phyloP scores from a whole-genome alignment of 2,113 vertebrate genomes.

The Cheilinus undulatus region DNA sequence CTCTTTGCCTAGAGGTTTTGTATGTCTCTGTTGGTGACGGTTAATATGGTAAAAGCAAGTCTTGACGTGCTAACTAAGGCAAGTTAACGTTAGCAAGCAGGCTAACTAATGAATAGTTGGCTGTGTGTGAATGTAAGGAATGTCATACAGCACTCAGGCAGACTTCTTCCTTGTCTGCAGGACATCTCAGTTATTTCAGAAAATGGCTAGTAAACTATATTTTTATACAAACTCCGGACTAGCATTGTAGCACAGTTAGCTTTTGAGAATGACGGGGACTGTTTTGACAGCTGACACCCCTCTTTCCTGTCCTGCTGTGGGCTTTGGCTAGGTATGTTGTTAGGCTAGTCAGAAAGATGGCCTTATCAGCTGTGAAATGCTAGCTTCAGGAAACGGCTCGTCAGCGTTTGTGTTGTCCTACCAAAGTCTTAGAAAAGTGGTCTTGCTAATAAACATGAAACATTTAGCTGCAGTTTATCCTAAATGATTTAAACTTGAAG shows the following conservation, averaged over 20 bases:
- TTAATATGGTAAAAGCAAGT: slow-evolving; percentile 32
- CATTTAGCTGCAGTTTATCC: slow-evolving; percentile 8
- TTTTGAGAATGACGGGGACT: slow-evolving; percentile 47
- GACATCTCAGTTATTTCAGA: background rate
- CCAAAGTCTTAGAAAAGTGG: background rate
- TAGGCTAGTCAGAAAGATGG: slow-evolving; percentile 34
- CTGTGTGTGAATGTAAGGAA: slow-evolving; percentile 21
- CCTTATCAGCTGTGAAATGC: slow-evolving; percentile 45
- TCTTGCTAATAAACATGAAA: background rate
- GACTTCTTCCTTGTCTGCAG: background rate
- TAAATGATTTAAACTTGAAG: background rate
- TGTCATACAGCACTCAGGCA: background rate
- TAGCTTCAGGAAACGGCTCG: slow-evolving; percentile 32
- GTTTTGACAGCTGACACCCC: slow-evolving; percentile 82
- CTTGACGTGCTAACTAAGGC: slow-evolving; percentile 51
- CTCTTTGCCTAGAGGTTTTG: background rate
- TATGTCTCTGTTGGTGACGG: slow-evolving; percentile 28
- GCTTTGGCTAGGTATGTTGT: slow-evolving; percentile 43
- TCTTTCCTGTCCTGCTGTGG: slow-evolving; percentile 50
- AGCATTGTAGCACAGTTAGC: slow-evolving; percentile 37
- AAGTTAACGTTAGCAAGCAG: slow-evolving; percentile 55
- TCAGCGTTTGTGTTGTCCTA: slow-evolving; percentile 21
- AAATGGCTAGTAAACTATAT: background rate
- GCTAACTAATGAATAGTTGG: slow-evolving; percentile 53
- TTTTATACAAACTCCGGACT: background rate